Evolutionary conservation across 2,113 vertebrate genomes (phyloP), one percentile per base, ranked within the genome.

Genomic region (Sinocyclocheilus anshuiensis): DNA sequence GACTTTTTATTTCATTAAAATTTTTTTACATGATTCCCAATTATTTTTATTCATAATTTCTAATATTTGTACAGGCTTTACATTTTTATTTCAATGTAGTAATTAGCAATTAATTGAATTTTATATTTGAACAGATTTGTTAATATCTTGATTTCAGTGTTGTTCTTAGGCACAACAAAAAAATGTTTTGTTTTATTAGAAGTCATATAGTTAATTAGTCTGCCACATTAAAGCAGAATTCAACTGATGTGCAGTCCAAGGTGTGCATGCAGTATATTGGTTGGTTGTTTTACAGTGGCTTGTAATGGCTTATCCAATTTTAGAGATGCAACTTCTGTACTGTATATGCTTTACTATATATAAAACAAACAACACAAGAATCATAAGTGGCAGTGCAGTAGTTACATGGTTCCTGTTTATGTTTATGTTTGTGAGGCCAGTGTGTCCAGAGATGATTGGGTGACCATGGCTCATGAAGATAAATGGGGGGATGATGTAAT

Each of bases 401-500:
- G 33, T 78, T 50, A 74, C 83, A 42, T 53, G 63, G 42, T 86
- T 90, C 87, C 85, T 83, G 89, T 75, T 71, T 79, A 80, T 83
- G 89, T 75, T 71, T 79, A 80, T 71, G 89, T 79, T 69, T 50
- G 59, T 89, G 85, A 81, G 86, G 89, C 92, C 88, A 78, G 78
- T 20, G 36, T 89, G 87, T 87, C 91, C 84, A 69, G 42, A 85
- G 72, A 83, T 72, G 86, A 87, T 89, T 90, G 80, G 86, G 87
- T 92, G 92, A 84, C 65, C 74, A 74, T 20, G 83, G 20, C 79
- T 87, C 88, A 94, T 94, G 92, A 94, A 93, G 92, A 94, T 90
- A 88, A 92, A 94, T 93, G 89, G 84, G 84, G 53, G 86, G 79
- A 91, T 93, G 91, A 94, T 92, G 87, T 90, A 89, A 93, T 92